Evolutionary conservation across 1,140 invertebrate species (phyloP).

Genomic region (Vollenhovia emeryi): DNA sequence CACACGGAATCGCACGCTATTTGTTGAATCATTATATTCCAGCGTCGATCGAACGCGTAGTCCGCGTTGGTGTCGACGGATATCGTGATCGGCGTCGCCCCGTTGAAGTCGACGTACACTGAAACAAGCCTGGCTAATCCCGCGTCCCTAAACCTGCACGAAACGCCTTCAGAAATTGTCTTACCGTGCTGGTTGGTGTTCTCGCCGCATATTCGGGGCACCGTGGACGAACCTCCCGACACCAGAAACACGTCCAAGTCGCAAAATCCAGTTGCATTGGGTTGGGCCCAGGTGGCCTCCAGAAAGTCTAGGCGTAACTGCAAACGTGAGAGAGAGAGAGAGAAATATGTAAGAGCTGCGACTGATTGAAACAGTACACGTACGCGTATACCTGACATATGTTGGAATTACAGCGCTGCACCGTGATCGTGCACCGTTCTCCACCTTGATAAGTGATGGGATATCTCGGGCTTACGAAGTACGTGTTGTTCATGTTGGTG

Average conservation of each 20-base stretch:
- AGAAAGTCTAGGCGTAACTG: slow-evolving; percentile 92
- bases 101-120: slow-evolving; percentile 92
- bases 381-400: slow-evolving; percentile 89
- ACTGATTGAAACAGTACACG: not conserved
- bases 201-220: slow-evolving; percentile 92
- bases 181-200: slow-evolving; percentile 92
- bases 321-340: slow-evolving; percentile 78
- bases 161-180: not conserved
- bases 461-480: slow-evolving; percentile 92
- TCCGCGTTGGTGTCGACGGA: slow-evolving; percentile 88
- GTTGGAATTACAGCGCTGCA: slow-evolving; percentile 88
- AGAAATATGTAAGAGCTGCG: not conserved
- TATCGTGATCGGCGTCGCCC: slow-evolving; percentile 88
- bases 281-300: slow-evolving; percentile 90
- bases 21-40: slow-evolving; percentile 92
- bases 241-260: slow-evolving; percentile 89
- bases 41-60: slow-evolving; percentile 88
- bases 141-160: not conserved
- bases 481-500: slow-evolving; percentile 92
- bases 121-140: slow-evolving; percentile 52
- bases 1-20: slow-evolving; percentile 89
- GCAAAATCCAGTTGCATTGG: slow-evolving; percentile 90
- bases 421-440: slow-evolving; percentile 89
- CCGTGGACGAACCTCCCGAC: slow-evolving; percentile 88
- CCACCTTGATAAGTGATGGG: slow-evolving; percentile 89